phyloP scores from a whole-genome alignment of 2,113 vertebrate species.

The Micromys minutus region DNA sequence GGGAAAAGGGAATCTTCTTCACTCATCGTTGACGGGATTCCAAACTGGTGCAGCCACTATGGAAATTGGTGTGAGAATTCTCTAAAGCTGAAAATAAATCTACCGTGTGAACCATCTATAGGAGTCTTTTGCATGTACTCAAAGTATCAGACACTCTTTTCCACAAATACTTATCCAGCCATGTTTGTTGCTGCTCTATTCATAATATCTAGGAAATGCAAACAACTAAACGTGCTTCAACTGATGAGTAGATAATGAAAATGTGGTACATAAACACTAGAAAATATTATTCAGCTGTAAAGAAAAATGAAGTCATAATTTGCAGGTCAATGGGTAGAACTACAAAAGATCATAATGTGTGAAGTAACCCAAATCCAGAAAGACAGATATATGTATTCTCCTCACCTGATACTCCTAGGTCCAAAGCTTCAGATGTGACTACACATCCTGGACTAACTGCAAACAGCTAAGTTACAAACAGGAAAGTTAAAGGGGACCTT shows the following conservation, averaged over 20 bases:
- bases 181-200: neutral
- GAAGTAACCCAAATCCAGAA: neutral
- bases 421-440: neutral
- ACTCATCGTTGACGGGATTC: neutral
- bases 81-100: neutral
- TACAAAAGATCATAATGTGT: neutral
- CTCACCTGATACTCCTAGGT: neutral
- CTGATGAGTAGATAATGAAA: neutral
- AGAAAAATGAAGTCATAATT: neutral
- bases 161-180: neutral
- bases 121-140: neutral
- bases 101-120: neutral
- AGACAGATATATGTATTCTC: neutral
- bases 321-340: neutral
- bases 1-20: neutral
- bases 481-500: neutral
- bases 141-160: neutral
- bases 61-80: neutral
- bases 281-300: neutral
- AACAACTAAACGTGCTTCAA: neutral
- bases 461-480: neutral
- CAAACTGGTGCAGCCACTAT: neutral
- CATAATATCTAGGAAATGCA: neutral
- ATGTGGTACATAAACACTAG: neutral
- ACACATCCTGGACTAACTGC: neutral